Evolutionary conservation across 2,113 vertebrate genomes (phyloP), one percentile per base, ranked within the genome.

Genomic region (Lepidothrix coronata): DNA sequence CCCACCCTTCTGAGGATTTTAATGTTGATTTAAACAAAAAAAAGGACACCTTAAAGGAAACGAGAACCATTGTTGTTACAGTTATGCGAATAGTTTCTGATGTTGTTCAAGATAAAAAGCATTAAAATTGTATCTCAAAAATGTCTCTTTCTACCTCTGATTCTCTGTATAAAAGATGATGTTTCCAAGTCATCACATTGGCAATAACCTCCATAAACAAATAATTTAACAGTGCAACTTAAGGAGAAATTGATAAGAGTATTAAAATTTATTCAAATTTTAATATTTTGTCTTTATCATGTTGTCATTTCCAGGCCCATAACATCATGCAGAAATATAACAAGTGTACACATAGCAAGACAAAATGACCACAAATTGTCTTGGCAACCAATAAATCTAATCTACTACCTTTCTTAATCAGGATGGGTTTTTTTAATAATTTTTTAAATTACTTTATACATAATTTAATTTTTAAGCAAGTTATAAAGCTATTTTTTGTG

Each of bases 401-500:
- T 5, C 20, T 59, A 24, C 15, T 49, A 21, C 9, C 2, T 72
- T 18, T 54, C 22, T 84, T 19, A 76, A 13, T 30, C 20, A 77
- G 27, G 23, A n/a, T 48, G 6, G 1, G 1, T 6, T 1, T 12
- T 62, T 3, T 51, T 14, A 58, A 22, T 23, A 73, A 18, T 49
- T 28, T 68, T 68, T 5, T 0, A 17, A 63, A 52, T 37, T 37
- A 30, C 8, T 46, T 67, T n/a, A 46, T 30, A 8, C 51, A 37
- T 57, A 49, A 3, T 54, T 87, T 48, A 57, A 11, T 62, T 77
- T 81, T 30, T 71, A 78, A 67, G 22, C 4, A 59, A 74, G 5
- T 7, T 37, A 11, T 31, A 51, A 76, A 91, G 25, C 11, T 66
- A 18, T 44, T 65, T 82, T 3, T 70, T 65, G 6, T 49, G 1